phyloP scores from a whole-genome alignment of 2,888 invertebrate species.

The Seladonia tumulorum region DNA sequence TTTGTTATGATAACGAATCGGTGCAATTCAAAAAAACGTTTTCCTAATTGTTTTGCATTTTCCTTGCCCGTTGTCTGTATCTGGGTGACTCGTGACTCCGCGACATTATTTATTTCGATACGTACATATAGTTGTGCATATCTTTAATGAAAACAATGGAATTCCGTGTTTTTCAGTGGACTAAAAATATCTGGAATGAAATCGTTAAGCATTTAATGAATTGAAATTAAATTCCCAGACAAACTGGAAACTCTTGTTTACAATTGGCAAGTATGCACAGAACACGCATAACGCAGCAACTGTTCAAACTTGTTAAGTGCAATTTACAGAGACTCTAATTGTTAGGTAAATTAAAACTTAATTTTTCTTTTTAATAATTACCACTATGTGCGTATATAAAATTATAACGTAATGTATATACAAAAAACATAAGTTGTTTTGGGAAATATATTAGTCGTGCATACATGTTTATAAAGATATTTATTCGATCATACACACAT shows the following conservation, averaged over 20 bases:
- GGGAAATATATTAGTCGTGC: not conserved
- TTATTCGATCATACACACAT: not conserved
- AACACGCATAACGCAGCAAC: not conserved
- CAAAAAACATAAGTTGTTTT: not conserved
- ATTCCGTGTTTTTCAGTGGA: not conserved
- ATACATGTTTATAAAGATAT: not conserved
- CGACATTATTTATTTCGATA: not conserved
- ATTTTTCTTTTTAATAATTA: not conserved
- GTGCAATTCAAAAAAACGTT: not conserved
- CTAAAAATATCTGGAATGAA: not conserved
- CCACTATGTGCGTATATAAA: not conserved
- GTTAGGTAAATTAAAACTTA: slow-evolving; percentile 38
- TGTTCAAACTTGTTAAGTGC: slow-evolving; percentile 24
- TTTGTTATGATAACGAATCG: not conserved
- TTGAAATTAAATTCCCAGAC: not conserved
- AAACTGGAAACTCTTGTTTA: not conserved
- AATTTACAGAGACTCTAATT: slow-evolving; percentile 44
- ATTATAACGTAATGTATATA: not conserved
- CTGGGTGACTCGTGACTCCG: not conserved
- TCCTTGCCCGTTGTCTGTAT: not conserved
- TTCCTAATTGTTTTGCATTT: not conserved
- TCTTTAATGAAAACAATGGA: not conserved
- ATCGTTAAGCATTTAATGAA: not conserved
- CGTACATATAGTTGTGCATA: not conserved
- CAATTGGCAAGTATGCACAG: not conserved